A percentile compares a stretch with the other conserved stretches of the same genome.
Evolutionary conservation across 2,888 invertebrate genomes (phyloP).

Genomic region (Polymixis lichenea): DNA sequence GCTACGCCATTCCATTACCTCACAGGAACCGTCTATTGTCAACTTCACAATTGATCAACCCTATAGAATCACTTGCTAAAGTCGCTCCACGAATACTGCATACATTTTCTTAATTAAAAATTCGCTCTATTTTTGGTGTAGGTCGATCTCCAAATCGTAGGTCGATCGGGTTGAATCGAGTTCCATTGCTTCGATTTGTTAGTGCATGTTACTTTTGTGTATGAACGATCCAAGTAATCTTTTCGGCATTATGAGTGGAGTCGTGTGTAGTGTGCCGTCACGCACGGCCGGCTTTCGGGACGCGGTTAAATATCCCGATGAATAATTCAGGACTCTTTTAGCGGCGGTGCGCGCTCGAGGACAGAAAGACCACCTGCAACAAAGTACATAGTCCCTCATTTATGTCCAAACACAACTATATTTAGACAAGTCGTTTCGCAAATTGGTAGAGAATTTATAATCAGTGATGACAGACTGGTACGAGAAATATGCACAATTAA

Average conservation of each 20-base stretch:
- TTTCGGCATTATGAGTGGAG: constrained; percentile 73
- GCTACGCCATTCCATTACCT: constrained; percentile 56
- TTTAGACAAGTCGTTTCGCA: constrained; percentile 74
- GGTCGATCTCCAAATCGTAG: constrained; percentile 29
- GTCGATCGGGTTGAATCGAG: constrained; percentile 38
- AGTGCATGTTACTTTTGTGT: constrained; percentile 58
- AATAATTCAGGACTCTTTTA: constrained; percentile 89
- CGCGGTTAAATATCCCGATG: constrained; percentile 86
- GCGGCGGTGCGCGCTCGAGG: constrained; percentile 78
- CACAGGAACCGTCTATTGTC: constrained; percentile 67
- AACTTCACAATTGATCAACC: constrained; percentile 61
- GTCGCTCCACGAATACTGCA: constrained; percentile 41
- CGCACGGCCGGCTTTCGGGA: constrained; percentile 76
- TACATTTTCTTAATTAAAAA: constrained; percentile 63
- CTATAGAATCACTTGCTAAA: constrained; percentile 59
- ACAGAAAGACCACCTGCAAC: constrained; percentile 86
- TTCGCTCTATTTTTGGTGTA: constrained; percentile 39
- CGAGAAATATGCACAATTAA: constrained; percentile 33
- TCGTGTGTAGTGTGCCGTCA: constrained; percentile 73
- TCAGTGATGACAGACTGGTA: constrained; percentile 55
- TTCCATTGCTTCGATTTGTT: constrained; percentile 57
- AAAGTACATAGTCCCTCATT: constrained; percentile 86
- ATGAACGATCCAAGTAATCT: constrained; percentile 69
- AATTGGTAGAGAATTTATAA: constrained; percentile 75
- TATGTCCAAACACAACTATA: constrained; percentile 77